phyloP scores from a whole-genome alignment of 2,113 vertebrate genomes.

The Aix galericulata region DNA sequence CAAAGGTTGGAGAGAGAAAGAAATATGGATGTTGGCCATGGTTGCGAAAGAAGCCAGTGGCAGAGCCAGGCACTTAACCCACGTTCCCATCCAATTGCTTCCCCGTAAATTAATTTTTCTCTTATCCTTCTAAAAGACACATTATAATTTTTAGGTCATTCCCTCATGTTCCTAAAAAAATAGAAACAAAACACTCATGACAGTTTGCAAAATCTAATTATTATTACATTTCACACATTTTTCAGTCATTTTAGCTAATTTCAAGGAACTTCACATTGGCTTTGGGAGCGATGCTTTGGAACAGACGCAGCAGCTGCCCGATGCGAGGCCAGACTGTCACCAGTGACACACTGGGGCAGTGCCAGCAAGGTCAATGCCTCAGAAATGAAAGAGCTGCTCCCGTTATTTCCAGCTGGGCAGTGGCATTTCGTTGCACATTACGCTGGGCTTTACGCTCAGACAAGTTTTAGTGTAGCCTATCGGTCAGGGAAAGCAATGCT shows the following conservation, averaged over 20 bases:
- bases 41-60: slow-evolving; percentile 29
- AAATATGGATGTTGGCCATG: slow-evolving; percentile 19
- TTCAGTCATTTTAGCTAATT: neutral
- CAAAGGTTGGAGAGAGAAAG: neutral
- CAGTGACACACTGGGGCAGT: neutral
- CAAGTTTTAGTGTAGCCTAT: neutral
- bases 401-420: neutral
- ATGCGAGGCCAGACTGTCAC: neutral
- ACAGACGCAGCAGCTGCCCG: accelerated
- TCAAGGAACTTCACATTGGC: neutral
- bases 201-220: neutral
- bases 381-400: neutral
- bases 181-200: accelerated
- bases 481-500: neutral
- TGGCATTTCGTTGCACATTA: accelerated
- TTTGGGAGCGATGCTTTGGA: neutral
- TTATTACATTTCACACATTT: accelerated
- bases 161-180: neutral
- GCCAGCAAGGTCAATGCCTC: neutral
- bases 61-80: slow-evolving; percentile 43
- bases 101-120: slow-evolving; percentile 29
- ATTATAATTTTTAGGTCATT: neutral
- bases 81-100: neutral
- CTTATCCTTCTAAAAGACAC: neutral
- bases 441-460: neutral